Conservation (phyloP, 2,888 invertebrate species). For the Noctua comes region DNA sequence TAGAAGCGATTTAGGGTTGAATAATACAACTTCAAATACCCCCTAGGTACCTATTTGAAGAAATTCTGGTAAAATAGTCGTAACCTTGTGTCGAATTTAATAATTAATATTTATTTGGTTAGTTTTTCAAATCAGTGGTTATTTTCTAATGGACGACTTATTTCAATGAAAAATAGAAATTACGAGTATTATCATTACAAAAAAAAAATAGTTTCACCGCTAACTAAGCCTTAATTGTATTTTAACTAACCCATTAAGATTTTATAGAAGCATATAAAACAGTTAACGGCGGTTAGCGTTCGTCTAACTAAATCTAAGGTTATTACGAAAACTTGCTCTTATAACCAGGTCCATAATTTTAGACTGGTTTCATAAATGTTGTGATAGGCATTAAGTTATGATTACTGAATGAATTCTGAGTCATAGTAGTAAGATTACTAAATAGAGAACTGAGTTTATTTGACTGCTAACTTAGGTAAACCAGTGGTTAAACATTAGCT, state of each 20-base stretch:
- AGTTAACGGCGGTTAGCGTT: slow-evolving; percentile 39
- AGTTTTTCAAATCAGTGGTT: neutral
- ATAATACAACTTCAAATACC: no score
- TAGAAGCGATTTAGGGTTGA: neutral
- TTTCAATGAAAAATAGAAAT: neutral
- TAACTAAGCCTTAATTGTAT: slow-evolving; percentile 43
- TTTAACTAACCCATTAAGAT: slow-evolving; percentile 52
- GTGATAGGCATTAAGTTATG: slow-evolving; percentile 50
- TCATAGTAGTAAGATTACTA: slow-evolving; percentile 38
- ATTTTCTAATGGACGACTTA: no score
- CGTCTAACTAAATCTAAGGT: slow-evolving; percentile 30
- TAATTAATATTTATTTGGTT: neutral
- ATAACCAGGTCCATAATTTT: slow-evolving; percentile 34
- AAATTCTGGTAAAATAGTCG: neutral
- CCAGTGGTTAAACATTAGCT: neutral
- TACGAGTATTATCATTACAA: neutral
- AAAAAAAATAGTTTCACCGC: slow-evolving; percentile 7
- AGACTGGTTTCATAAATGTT: slow-evolving; percentile 57
- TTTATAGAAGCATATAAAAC: slow-evolving; percentile 55
- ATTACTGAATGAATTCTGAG: slow-evolving; percentile 38
- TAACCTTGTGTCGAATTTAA: no score
- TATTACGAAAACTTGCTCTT: slow-evolving; percentile 43
- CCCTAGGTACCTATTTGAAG: neutral
- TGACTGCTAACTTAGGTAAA: neutral
- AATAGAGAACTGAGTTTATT: slow-evolving; percentile 6